Evolutionary conservation across 2,888 invertebrate genomes (phyloP), one percentile per base, ranked within the genome.

Genomic region (Bombylius major): DNA sequence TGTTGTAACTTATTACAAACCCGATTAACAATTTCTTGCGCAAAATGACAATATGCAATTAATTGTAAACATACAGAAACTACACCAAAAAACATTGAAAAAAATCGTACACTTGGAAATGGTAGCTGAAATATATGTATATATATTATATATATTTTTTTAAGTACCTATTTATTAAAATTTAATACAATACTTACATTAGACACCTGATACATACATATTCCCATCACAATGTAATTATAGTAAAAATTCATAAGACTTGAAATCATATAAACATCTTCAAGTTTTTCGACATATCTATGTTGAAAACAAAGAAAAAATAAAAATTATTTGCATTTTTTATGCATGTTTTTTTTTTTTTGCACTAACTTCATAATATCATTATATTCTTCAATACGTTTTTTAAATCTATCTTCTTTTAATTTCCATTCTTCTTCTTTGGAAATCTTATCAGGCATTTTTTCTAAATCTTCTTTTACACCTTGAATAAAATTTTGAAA

Each of bases 1-100:
- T n/a, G n/a, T n/a, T n/a, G n/a, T n/a, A n/a, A n/a, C n/a, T n/a
- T n/a, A n/a, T n/a, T n/a, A n/a, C n/a, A n/a, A n/a, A 54, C 54
- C 32, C 49, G 14, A 50, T 42, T 50, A 14, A 33, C 42, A 33
- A 54, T 14, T 54, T 50, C 44, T 12, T 54, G 54, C 4, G 50
- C 54, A 50, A 54, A 54, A 23, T 54, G 47, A 14, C 54, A 54
- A 45, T 54, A 54, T 8, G 42, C 33, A 14, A 50, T 50, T 3
- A 54, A 32, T 54, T 54, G 54, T 14, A 54, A 7, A 33, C 42
- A 33, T 33, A 54, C 50, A 33, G 54, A 44, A 23, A 44, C 33
- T 1, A 33, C 49, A n/a, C 49, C 49, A 9, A 42, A 48, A 9
- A 49, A 12, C 54, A 50, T 49, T 23, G 54, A 49, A n/a, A 32